These are phyloP conservation scores for Lamproptera curius DNA, from an alignment of 2,888 invertebrate species.

Conservation along the genomic window DNA sequence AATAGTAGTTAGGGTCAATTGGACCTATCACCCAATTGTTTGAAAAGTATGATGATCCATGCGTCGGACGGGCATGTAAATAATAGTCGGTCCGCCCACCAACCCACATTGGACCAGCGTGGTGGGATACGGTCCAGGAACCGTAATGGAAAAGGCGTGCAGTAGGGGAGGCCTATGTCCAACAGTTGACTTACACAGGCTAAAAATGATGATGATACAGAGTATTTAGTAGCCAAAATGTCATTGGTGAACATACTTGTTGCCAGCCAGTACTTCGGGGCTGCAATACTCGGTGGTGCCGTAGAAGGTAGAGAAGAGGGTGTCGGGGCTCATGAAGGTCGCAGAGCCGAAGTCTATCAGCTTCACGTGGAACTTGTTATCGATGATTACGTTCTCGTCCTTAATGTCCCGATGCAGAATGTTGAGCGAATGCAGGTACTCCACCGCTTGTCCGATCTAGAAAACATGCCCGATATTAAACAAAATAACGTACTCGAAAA, in stretches of 20 bases:
- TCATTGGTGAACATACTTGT: slow-evolving; percentile 79
- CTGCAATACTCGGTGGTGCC: slow-evolving; percentile 88
- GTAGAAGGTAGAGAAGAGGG: slow-evolving; percentile 84
- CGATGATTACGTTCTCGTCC: slow-evolving; percentile 87
- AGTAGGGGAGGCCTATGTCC: too few species aligned
- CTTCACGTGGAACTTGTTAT: slow-evolving; percentile 84
- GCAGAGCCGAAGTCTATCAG: slow-evolving; percentile 89
- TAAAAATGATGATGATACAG: too few species aligned
- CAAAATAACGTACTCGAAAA: background rate
- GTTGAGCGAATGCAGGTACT: slow-evolving; percentile 81
- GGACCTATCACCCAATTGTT: too few species aligned
- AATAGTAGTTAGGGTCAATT: too few species aligned
- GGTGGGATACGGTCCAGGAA: too few species aligned
- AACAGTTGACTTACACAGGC: too few species aligned
- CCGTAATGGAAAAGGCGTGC: too few species aligned
- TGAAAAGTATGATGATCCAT: too few species aligned
- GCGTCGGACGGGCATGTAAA: too few species aligned
- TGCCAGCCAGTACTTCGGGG: slow-evolving; percentile 84
- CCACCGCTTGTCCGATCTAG: slow-evolving; percentile 83
- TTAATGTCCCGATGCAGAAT: slow-evolving; percentile 87
- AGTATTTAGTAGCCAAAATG: too few species aligned
- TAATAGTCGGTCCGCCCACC: too few species aligned
- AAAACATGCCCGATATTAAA: slow-evolving; percentile 20
- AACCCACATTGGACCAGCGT: too few species aligned
- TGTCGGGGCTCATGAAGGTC: slow-evolving; percentile 80